phyloP scores from a whole-genome alignment of 2,797 vertebrate genomes.

The Sebastes wilsoni region DNA sequence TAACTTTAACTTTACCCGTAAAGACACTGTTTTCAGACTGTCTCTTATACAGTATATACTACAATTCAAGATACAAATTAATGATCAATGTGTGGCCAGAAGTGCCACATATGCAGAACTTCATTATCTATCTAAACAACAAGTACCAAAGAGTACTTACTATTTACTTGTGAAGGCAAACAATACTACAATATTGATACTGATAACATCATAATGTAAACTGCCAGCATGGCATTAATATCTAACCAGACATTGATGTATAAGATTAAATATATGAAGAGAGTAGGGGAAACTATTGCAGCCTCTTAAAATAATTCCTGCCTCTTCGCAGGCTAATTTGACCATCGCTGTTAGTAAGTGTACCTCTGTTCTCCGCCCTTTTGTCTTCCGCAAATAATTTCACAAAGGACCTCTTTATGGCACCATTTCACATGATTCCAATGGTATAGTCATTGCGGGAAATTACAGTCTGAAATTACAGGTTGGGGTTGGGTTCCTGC shows the following conservation, averaged over 20 bases:
- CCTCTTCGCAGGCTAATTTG: neutral
- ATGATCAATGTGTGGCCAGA: no score
- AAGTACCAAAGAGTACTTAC: neutral
- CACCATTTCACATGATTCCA: neutral
- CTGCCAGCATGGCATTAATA: neutral
- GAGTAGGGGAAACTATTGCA: neutral
- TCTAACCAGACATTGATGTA: neutral
- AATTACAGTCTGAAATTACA: constrained; percentile 34
- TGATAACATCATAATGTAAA: neutral
- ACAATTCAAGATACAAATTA: no score
- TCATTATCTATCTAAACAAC: no score
- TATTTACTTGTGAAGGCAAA: neutral
- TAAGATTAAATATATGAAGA: neutral
- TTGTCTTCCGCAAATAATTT: constrained; percentile 4
- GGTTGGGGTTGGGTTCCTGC: neutral
- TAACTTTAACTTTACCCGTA: no score
- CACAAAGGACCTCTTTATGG: neutral
- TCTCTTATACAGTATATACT: no score
- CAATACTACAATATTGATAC: neutral
- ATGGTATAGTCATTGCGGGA: neutral
- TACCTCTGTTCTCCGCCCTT: neutral
- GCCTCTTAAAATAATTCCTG: neutral
- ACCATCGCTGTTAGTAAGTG: neutral
- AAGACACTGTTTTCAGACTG: no score
- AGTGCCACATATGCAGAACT: no score